Evolutionary conservation across 2,797 vertebrate genomes (phyloP), one percentile per base, ranked within the genome.

Genomic region (Cottoperca gobio): DNA sequence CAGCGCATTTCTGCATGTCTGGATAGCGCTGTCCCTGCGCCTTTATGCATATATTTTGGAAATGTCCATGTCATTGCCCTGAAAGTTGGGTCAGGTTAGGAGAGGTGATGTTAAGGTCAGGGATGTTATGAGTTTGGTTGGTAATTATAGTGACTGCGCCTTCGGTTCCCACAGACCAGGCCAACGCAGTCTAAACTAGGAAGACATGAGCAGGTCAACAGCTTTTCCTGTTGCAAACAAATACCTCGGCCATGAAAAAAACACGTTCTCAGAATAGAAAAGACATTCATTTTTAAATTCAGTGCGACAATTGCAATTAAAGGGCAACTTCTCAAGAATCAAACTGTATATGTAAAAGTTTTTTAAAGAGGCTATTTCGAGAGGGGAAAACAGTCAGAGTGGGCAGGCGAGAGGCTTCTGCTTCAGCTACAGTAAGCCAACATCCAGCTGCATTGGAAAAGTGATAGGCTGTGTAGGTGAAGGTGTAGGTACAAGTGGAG

Each of bases 101-200:
- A 48, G 85, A 85, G 76, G 78, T 90, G 82, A 83, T 19, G 10
- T 28, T 71, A 54, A 89, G 89, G 88, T 78, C 88, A 87, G 42
- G 49, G 76, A 76, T 87, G 82, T 89, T 86, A 70, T 82, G 88
- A 78, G 68, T 84, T 26, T 28, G 76, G 43, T 43, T 70, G 83
- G 81, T 91, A 89, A 92, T 92, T 93, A 88, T 90, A 91, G 90
- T 58, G 72, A 62, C 78, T 73, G 69, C 17, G 45, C 35, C 63
- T 82, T 87, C 63, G 80, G 85, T 91, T 93, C 89, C 86, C 90
- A 91, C 88, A 88, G 72, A 72, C 65, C 75, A 26, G 70, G 76
- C 76, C 80, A 73, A 35, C n/a, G 11, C 52, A 66, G 83, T 54
- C 58, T 69, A 84, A 85, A 82, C 45, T 40, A 59, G 67, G 64